phyloP scores from a whole-genome alignment of 2,797 vertebrate genomes.

The Otolemur crassicaudatus region DNA sequence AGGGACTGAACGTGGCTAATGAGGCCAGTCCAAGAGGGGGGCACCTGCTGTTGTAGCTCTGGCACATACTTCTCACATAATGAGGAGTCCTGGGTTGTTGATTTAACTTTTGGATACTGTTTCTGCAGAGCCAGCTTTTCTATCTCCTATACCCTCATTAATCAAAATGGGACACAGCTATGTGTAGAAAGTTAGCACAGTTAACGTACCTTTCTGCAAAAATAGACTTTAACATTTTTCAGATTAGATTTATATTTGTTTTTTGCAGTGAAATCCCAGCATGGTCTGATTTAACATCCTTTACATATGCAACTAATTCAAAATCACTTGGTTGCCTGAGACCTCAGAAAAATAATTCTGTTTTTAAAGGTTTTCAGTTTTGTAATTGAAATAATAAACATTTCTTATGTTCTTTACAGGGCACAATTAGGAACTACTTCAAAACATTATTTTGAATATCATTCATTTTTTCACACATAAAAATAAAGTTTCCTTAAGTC shows the following conservation, averaged over 20 bases:
- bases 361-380: constrained; percentile 41
- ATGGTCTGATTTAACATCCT: not conserved
- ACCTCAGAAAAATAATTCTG: constrained; percentile 9
- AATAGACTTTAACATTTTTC: not conserved
- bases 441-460: constrained; percentile 46
- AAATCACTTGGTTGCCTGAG: constrained; percentile 24
- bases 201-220: not conserved
- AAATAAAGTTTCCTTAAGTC: not conserved
- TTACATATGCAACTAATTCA: not conserved
- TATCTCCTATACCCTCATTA: constrained; percentile 15
- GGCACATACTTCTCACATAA: not conserved
- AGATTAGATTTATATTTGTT: not conserved
- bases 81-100: not conserved
- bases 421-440: not conserved
- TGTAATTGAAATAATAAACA: constrained; percentile 3
- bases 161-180: constrained; percentile 39
- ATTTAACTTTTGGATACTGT: constrained; percentile 11
- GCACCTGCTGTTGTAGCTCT: not conserved
- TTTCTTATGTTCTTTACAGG: constrained; percentile 44
- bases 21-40: not conserved
- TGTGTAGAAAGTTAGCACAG: not conserved
- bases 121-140: constrained; percentile 23
- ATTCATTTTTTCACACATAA: not conserved
- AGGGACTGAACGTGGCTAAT: not conserved
- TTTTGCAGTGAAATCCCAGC: constrained; percentile 17